These are phyloP conservation scores for Drosophila jambulina DNA, from an alignment of 1,140 invertebrate genomes.

Conservation along the genomic window DNA sequence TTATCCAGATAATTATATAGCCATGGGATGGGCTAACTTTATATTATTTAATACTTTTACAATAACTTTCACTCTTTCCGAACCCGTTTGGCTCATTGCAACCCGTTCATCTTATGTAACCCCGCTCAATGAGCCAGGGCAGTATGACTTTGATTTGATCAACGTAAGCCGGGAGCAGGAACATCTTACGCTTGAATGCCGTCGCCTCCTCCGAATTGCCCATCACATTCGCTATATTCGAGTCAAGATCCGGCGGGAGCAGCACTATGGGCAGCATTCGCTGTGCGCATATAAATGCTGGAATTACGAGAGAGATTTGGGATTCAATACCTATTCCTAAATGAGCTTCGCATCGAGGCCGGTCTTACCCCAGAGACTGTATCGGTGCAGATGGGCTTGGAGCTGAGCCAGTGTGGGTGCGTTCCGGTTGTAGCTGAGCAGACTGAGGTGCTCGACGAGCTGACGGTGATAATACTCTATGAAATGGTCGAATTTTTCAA, in stretches of 20 bases:
- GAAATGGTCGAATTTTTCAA: slow-evolving; percentile 74
- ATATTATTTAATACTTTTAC: slow-evolving; percentile 1
- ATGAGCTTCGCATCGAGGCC: slow-evolving; percentile 4
- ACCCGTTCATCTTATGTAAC: slow-evolving; percentile 51
- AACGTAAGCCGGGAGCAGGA: slow-evolving; percentile 64
- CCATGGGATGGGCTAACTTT: not conserved
- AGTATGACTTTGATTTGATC: slow-evolving; percentile 67
- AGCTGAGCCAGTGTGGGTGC: slow-evolving; percentile 62
- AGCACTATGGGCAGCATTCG: slow-evolving; percentile 68
- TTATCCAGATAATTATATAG: not conserved
- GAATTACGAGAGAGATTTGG: slow-evolving; percentile 9
- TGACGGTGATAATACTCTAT: slow-evolving; percentile 76
- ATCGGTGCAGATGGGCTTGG: slow-evolving; percentile 53
- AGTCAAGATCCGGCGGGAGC: slow-evolving; percentile 54
- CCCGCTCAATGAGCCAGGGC: slow-evolving; percentile 69
- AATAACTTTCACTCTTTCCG: not conserved
- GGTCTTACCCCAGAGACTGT: slow-evolving; percentile 70
- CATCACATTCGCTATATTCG: slow-evolving; percentile 67
- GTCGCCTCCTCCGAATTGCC: slow-evolving; percentile 58
- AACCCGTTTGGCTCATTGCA: slow-evolving; percentile 3
- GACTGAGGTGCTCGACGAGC: slow-evolving; percentile 46
- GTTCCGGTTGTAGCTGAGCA: slow-evolving; percentile 60
- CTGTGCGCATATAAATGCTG: slow-evolving; percentile 69
- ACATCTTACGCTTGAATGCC: slow-evolving; percentile 66
- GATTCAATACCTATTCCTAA: slow-evolving; percentile 4